phyloP scores from a whole-genome alignment of 2,888 invertebrate genomes.

The Latheticus oryzae region DNA sequence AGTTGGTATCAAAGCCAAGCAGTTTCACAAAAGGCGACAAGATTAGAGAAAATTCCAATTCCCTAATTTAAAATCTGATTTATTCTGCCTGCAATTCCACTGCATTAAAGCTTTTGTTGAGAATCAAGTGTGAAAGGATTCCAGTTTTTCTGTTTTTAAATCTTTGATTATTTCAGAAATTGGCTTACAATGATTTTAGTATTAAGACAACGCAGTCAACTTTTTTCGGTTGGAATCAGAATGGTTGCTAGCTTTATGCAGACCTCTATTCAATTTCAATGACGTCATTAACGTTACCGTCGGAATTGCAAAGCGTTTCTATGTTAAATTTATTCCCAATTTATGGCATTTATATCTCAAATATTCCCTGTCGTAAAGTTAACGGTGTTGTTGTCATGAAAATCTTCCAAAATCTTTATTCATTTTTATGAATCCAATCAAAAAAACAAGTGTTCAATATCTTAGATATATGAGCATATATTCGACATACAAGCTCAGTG shows the following conservation, averaged over 20 bases:
- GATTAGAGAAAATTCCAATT: slow-evolving; percentile 43
- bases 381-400: slow-evolving; percentile 35
- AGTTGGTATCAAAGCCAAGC: slow-evolving; percentile 34
- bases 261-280: slow-evolving; percentile 47
- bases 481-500: slow-evolving; percentile 36
- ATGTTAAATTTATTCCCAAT: slow-evolving; percentile 44
- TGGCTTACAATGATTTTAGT: slow-evolving; percentile 1
- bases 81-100: slow-evolving; percentile 46
- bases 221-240: slow-evolving; percentile 11
- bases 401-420: too few species aligned
- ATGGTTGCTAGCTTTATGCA: slow-evolving; percentile 31
- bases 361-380: slow-evolving; percentile 47
- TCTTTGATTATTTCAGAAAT: neutral
- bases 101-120: slow-evolving; percentile 46
- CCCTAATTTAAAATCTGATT: slow-evolving; percentile 50
- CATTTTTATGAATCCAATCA: too few species aligned
- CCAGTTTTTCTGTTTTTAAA: slow-evolving; percentile 11
- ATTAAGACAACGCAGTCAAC: too few species aligned
- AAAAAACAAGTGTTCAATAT: too few species aligned
- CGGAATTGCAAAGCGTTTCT: slow-evolving; percentile 46
- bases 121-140: slow-evolving; percentile 42
- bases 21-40: slow-evolving; percentile 28
- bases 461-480: slow-evolving; percentile 40
- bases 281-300: slow-evolving; percentile 48
- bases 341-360: slow-evolving; percentile 46